A percentile compares a stretch with the other conserved stretches of the same genome.
Conservation (phyloP, 2,113 vertebrate species). For the Galbula dea region DNA sequence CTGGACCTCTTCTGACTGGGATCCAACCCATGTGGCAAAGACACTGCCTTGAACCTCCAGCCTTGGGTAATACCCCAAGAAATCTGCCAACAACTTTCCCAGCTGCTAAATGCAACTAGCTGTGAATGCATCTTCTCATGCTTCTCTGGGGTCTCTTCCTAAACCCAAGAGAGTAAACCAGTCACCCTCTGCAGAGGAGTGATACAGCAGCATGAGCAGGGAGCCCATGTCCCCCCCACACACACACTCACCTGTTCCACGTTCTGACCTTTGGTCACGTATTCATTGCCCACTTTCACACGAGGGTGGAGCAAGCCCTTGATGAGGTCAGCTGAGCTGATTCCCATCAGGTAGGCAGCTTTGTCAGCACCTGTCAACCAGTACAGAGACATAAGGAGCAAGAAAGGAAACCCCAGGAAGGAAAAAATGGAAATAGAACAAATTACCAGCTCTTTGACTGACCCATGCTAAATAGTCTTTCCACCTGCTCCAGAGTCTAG, state of each 20-base stretch:
- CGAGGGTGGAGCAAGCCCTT: constrained; percentile 92
- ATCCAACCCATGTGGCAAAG: neutral
- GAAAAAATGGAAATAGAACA: neutral
- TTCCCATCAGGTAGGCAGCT: constrained; percentile 92
- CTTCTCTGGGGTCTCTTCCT: neutral
- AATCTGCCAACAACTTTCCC: neutral
- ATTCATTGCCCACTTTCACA: constrained; percentile 94
- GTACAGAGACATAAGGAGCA: neutral
- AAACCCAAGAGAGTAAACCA: neutral
- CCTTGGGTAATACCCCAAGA: neutral
- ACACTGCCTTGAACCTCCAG: neutral
- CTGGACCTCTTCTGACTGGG: neutral
- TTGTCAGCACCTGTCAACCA: constrained; percentile 86
- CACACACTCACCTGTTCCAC: constrained; percentile 88
- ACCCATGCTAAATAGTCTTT: neutral
- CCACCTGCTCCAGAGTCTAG: neutral
- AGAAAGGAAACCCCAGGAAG: neutral
- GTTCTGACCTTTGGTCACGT: constrained; percentile 92
- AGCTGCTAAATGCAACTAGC: neutral
- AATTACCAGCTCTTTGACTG: neutral
- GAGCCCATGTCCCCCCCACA: neutral
- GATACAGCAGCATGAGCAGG: neutral
- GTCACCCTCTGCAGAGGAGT: neutral
- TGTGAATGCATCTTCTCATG: neutral
- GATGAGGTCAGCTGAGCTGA: constrained; percentile 92